Conservation (phyloP, 2,888 invertebrate species). For the Pomacea canaliculata region DNA sequence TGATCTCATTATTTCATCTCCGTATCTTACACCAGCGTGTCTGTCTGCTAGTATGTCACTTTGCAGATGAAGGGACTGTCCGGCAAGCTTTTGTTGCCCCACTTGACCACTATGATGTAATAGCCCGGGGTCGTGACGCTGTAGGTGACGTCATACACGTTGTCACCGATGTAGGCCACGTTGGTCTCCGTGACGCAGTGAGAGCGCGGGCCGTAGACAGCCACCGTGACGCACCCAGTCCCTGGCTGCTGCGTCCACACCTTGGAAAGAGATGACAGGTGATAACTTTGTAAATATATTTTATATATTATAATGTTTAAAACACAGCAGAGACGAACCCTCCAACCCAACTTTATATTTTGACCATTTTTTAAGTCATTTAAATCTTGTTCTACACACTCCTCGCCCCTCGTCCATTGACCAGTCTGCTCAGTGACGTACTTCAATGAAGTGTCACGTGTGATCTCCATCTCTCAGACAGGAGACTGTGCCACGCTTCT, state of each 20-base stretch:
- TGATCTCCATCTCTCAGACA: no score
- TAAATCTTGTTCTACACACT: neutral
- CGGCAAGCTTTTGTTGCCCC: slow-evolving; percentile 52
- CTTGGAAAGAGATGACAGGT: slow-evolving; percentile 34
- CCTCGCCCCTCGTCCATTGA: no score
- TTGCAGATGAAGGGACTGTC: slow-evolving; percentile 59
- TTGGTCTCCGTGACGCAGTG: slow-evolving; percentile 59
- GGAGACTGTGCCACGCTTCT: no score
- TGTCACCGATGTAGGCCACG: slow-evolving; percentile 63
- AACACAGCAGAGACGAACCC: no score
- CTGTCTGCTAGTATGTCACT: slow-evolving; percentile 24
- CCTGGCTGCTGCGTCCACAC: slow-evolving; percentile 53
- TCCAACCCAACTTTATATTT: no score
- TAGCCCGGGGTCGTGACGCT: slow-evolving; percentile 63
- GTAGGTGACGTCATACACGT: slow-evolving; percentile 64
- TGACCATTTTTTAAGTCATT: no score
- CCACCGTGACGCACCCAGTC: slow-evolving; percentile 58
- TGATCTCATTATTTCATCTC: no score
- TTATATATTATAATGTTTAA: no score
- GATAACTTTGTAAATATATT: neutral
- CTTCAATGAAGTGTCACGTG: no score
- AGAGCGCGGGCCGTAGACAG: slow-evolving; percentile 57
- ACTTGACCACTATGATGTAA: slow-evolving; percentile 64
- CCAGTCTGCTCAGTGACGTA: no score
- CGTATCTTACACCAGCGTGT: no score